A percentile compares a stretch with the other conserved stretches of the same genome.
Conservation (phyloP, 2,888 invertebrate genomes). For the Athalia cordata region DNA sequence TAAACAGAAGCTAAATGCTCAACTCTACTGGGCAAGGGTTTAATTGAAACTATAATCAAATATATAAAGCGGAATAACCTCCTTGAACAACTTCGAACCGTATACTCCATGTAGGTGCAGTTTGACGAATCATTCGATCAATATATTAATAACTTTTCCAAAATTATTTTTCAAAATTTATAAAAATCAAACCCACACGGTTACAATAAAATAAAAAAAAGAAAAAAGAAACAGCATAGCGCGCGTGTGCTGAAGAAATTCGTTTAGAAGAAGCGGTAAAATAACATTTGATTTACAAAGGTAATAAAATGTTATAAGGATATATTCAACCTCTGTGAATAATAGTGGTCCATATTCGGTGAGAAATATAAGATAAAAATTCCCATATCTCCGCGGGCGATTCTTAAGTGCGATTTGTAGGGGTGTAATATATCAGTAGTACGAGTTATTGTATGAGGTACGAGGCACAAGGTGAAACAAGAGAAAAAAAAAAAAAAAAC, state of each 20-base stretch:
- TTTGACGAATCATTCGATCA: too few relatives aligned
- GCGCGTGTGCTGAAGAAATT: too few relatives aligned
- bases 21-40: slow-evolving; percentile 38
- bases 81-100: slow-evolving; percentile 33
- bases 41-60: slow-evolving; percentile 45
- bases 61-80: slow-evolving; percentile 40
- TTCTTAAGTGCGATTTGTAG: slow-evolving; percentile 60
- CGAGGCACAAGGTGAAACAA: slow-evolving; percentile 5
- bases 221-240: too few relatives aligned
- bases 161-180: neutral
- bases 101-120: too few relatives aligned
- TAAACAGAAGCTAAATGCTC: slow-evolving; percentile 45
- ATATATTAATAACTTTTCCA: too few relatives aligned
- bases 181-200: neutral
- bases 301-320: slow-evolving; percentile 38
- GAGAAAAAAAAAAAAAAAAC: neutral
- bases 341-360: slow-evolving; percentile 19
- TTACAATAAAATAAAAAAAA: neutral
- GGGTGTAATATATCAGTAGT: slow-evolving; percentile 56
- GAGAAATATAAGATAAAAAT: slow-evolving; percentile 36
- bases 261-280: neutral
- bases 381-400: slow-evolving; percentile 45
- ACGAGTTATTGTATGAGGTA: slow-evolving; percentile 31
- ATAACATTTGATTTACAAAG: slow-evolving; percentile 27
- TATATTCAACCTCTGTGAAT: slow-evolving; percentile 14